These are phyloP conservation scores for Harpalus rubripes DNA, from an alignment of 2,888 invertebrate genomes.

Conservation along the genomic window DNA sequence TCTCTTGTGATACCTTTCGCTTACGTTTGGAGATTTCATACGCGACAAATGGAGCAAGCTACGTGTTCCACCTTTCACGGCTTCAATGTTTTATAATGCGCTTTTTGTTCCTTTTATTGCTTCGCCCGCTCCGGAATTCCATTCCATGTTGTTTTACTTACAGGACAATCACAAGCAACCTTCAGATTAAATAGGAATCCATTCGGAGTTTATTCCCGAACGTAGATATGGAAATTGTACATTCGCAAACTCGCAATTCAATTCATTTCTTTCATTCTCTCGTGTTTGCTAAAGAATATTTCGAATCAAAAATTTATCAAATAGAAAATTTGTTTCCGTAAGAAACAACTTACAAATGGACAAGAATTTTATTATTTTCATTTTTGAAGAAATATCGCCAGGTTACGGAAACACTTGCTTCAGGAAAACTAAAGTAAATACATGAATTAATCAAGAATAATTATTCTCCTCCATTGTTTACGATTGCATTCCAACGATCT, in stretches of 20 bases:
- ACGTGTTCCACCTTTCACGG: conserved; percentile 52
- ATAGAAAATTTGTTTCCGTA: neutral
- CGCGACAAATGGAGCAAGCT: conserved; percentile 45
- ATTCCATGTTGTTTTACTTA: conserved; percentile 18
- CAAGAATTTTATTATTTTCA: neutral
- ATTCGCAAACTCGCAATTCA: neutral
- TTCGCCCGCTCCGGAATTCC: conserved; percentile 8
- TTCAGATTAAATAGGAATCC: neutral
- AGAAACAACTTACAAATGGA: neutral
- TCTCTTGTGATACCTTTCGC: conserved; percentile 38
- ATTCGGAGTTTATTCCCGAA: neutral
- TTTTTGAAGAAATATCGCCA: too few relatives aligned
- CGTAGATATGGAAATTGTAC: neutral
- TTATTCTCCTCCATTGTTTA: too few relatives aligned
- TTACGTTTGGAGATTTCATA: conserved; percentile 43
- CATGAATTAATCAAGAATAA: too few relatives aligned
- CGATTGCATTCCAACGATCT: too few relatives aligned
- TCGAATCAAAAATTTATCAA: neutral
- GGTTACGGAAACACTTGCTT: too few relatives aligned
- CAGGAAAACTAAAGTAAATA: too few relatives aligned
- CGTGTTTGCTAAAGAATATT: neutral
- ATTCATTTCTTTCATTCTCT: neutral
- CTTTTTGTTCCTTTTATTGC: conserved; percentile 51
- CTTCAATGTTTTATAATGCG: conserved; percentile 60
- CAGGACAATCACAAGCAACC: neutral